phyloP scores from a whole-genome alignment of 1,140 invertebrate genomes.

The Neelides sp. region DNA sequence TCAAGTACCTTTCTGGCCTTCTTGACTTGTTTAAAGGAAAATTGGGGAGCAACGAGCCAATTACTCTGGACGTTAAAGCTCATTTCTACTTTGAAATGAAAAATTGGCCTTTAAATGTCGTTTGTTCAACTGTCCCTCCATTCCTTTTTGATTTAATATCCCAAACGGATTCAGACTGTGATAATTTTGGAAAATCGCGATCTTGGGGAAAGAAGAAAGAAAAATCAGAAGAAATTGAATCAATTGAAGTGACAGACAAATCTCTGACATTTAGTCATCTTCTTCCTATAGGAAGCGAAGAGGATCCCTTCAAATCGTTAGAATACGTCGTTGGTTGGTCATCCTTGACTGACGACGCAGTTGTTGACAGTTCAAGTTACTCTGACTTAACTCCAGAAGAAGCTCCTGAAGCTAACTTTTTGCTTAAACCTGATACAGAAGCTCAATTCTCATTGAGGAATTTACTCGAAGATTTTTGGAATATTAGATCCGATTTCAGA shows the following conservation, averaged over 20 bases:
- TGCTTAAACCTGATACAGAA: constrained; percentile 42
- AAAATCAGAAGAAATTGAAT: constrained; percentile 46
- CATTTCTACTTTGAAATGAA: constrained; percentile 68
- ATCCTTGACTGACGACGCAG: constrained; percentile 64
- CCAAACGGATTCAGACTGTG: too few species aligned
- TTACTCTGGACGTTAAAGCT: constrained; percentile 59
- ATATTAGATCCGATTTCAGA: constrained; percentile 38
- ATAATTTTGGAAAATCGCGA: too few species aligned
- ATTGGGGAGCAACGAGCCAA: constrained; percentile 47
- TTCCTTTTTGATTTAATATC: constrained; percentile 59
- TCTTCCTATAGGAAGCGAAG: constrained; percentile 25
- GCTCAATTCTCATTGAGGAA: constrained; percentile 53
- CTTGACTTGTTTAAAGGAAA: constrained; percentile 64
- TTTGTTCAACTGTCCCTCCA: constrained; percentile 55
- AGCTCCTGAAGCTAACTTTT: constrained; percentile 55
- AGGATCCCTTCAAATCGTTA: constrained; percentile 48
- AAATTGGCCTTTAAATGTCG: constrained; percentile 49
- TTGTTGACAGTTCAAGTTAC: constrained; percentile 74
- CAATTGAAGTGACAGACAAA: neutral
- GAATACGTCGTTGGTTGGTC: constrained; percentile 77
- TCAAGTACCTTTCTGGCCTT: constrained; percentile 61
- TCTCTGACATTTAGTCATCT: constrained; percentile 13
- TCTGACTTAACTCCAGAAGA: constrained; percentile 74
- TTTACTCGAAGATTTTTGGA: constrained; percentile 46
- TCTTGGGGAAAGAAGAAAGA: too few species aligned